These are phyloP conservation scores for Punctoribates punctum DNA, from an alignment of 2,888 invertebrate genomes.

Conservation along the genomic window DNA sequence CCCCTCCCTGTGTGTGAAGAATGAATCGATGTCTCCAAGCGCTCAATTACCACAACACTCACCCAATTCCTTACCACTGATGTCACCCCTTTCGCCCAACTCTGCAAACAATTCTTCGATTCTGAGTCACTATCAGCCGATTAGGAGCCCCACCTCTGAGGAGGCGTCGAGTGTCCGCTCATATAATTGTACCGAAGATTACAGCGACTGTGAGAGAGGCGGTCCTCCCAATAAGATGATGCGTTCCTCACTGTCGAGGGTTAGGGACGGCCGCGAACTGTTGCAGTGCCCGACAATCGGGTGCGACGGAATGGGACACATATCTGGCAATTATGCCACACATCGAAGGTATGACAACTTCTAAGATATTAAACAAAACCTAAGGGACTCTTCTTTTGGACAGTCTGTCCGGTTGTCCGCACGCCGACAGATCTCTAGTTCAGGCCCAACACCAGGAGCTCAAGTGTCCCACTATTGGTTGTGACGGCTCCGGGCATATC, in stretches of 20 bases:
- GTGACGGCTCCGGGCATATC: constrained; percentile 68
- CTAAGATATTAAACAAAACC: neutral
- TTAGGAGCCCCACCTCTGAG: constrained; percentile 11
- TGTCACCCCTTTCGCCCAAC: constrained; percentile 3
- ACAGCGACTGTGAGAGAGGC: constrained; percentile 10
- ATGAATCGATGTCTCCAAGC: neutral
- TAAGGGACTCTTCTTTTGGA: neutral
- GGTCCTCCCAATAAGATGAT: constrained; percentile 14
- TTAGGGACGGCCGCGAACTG: constrained; percentile 21
- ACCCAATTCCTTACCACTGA: neutral
- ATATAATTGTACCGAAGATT: constrained; percentile 5
- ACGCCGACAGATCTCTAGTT: constrained; percentile 54
- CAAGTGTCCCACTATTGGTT: constrained; percentile 56
- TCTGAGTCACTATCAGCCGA: neutral
- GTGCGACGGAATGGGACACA: constrained; percentile 54
- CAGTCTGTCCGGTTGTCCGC: constrained; percentile 54
- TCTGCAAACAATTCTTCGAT: neutral
- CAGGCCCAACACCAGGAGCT: constrained; percentile 55
- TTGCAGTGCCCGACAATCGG: constrained; percentile 67
- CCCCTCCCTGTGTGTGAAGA: constrained; percentile 7
- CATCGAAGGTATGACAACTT: constrained; percentile 51
- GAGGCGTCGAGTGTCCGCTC: constrained; percentile 19
- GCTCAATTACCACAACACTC: constrained; percentile 1
- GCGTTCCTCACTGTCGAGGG: neutral
- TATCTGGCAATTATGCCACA: constrained; percentile 55